phyloP scores from a whole-genome alignment of 2,113 vertebrate species.

The Vulpes ferrilata region DNA sequence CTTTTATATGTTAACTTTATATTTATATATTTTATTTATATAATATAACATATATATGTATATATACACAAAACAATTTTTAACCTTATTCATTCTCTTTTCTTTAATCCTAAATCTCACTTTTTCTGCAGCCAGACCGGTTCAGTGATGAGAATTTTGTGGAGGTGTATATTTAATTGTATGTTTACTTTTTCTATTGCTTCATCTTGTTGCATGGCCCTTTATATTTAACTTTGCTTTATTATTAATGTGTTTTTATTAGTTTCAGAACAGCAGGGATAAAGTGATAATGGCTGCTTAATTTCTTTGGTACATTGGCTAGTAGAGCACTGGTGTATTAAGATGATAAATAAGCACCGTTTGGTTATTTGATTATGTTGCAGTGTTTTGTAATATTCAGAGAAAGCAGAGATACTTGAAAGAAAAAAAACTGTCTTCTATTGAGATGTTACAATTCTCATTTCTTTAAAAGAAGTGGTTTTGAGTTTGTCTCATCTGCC shows the following conservation, averaged over 20 bases:
- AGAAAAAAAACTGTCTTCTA: neutral
- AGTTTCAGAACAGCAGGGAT: constrained; percentile 59
- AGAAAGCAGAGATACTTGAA: neutral
- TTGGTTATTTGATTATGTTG: neutral
- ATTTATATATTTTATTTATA: neutral
- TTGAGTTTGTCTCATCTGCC: neutral
- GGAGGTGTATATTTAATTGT: constrained; percentile 17
- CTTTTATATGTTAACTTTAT: neutral
- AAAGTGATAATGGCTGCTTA: constrained; percentile 51
- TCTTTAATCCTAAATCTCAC: neutral
- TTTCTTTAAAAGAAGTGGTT: constrained; percentile 31
- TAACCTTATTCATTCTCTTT: neutral
- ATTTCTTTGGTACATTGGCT: constrained; percentile 36
- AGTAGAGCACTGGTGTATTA: neutral
- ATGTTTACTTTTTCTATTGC: constrained; percentile 35
- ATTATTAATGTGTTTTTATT: constrained; percentile 71
- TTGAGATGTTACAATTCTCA: neutral
- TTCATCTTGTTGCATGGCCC: neutral
- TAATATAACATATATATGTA: neutral
- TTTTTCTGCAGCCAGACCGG: neutral
- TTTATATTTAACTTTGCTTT: constrained; percentile 45
- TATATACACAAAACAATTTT: neutral
- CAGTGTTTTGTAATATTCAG: constrained; percentile 22
- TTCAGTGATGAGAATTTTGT: neutral
- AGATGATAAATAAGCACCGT: constrained; percentile 27